Evolutionary conservation across 2,113 vertebrate genomes (phyloP).

Genomic region (Coturnix japonica): DNA sequence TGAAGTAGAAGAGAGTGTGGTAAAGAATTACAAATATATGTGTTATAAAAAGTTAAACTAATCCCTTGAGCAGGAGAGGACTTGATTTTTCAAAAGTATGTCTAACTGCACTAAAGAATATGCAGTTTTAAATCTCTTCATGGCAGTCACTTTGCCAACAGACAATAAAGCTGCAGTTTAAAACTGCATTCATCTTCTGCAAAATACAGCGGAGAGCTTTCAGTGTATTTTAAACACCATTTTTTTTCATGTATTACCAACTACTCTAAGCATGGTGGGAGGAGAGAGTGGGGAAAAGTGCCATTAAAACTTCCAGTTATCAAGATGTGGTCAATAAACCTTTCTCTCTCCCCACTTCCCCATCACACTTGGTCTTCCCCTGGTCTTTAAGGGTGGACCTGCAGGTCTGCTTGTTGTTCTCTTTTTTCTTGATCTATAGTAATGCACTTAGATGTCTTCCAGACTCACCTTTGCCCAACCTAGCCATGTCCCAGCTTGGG

Average conservation of each 20-base stretch:
- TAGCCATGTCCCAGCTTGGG: neutral
- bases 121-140: slow-evolving; percentile 54
- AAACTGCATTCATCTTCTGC: slow-evolving; percentile 53
- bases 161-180: slow-evolving; percentile 55
- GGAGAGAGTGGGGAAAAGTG: rapidly evolving
- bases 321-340: neutral
- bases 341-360: neutral
- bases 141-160: slow-evolving; percentile 53
- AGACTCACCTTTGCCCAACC: neutral
- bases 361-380: neutral
- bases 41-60: slow-evolving; percentile 57
- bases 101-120: neutral
- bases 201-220: slow-evolving; percentile 39
- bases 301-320: neutral
- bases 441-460: neutral
- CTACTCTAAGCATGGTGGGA: neutral
- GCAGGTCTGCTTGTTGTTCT: neutral
- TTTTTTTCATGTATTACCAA: neutral
- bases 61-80: slow-evolving; percentile 33
- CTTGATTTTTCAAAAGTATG: slow-evolving; percentile 34
- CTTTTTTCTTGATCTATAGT: neutral
- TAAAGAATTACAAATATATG: slow-evolving; percentile 68
- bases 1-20: slow-evolving; percentile 1
- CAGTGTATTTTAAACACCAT: slow-evolving; percentile 2
- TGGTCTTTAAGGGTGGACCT: neutral